Evolutionary conservation across 2,888 invertebrate species (phyloP).

Genomic region (Acholoe squamosa): DNA sequence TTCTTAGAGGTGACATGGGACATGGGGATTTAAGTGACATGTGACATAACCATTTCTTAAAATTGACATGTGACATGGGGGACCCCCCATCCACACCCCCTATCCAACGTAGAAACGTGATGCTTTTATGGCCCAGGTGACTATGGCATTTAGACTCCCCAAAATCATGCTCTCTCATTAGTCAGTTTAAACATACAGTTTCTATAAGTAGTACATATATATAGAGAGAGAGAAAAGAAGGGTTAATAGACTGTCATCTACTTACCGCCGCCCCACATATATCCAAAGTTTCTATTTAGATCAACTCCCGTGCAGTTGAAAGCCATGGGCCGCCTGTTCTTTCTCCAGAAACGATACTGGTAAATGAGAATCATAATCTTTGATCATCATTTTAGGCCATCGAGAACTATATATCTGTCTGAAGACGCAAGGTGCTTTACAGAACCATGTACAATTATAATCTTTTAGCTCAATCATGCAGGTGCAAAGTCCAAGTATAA

Average conservation of each 20-base stretch:
- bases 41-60: no score
- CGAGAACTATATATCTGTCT: background rate
- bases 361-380: background rate
- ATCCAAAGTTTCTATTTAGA: conserved; percentile 69
- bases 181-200: no score
- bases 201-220: background rate
- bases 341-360: conserved; percentile 69
- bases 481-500: no score
- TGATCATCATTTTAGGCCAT: background rate
- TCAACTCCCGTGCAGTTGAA: conserved; percentile 69
- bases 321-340: conserved; percentile 64
- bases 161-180: background rate
- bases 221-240: background rate
- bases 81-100: no score
- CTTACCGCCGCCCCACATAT: conserved; percentile 69
- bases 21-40: no score
- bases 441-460: background rate
- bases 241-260: background rate
- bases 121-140: no score
- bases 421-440: background rate
- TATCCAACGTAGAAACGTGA: no score
- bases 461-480: no score
- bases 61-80: no score
- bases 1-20: no score
- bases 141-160: no score